These are phyloP conservation scores for Nothoprocta pentlandii DNA, from an alignment of 2,113 vertebrate species.

Conservation along the genomic window DNA sequence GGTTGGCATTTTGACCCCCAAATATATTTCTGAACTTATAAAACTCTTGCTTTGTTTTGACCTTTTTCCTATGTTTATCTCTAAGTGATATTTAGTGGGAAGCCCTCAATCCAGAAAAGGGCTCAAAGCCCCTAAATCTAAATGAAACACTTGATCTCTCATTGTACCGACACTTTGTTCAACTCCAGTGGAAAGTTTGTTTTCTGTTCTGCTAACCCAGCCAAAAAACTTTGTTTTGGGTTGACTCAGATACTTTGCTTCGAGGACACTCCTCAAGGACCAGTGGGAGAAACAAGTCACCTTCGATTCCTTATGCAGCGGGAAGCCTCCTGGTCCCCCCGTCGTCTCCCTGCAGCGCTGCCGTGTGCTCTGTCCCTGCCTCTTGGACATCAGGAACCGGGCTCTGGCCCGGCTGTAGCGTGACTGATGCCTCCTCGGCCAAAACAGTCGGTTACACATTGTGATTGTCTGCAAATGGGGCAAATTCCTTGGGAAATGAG, in stretches of 20 bases:
- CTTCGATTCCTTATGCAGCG: background rate
- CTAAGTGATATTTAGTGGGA: background rate
- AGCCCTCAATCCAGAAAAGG: background rate
- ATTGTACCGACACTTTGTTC: background rate
- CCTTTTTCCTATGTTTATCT: background rate
- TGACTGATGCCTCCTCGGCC: background rate
- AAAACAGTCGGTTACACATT: background rate
- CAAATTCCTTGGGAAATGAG: background rate
- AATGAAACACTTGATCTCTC: background rate
- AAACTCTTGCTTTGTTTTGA: background rate
- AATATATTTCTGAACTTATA: background rate
- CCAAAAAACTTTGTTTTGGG: background rate
- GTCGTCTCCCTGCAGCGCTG: background rate
- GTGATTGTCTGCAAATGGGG: background rate
- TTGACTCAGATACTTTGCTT: constrained; percentile 13
- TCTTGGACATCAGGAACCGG: background rate
- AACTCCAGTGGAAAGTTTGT: background rate
- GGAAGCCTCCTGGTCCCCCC: background rate
- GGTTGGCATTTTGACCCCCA: background rate
- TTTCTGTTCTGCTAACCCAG: background rate
- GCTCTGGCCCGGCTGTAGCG: background rate
- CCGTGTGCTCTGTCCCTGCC: background rate
- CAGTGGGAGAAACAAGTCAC: background rate
- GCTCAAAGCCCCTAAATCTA: background rate
- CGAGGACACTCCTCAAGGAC: constrained; percentile 25